A percentile compares a stretch with the other conserved stretches of the same genome.
phyloP scores from a whole-genome alignment of 2,888 invertebrate species.

The Ctena decussata region DNA sequence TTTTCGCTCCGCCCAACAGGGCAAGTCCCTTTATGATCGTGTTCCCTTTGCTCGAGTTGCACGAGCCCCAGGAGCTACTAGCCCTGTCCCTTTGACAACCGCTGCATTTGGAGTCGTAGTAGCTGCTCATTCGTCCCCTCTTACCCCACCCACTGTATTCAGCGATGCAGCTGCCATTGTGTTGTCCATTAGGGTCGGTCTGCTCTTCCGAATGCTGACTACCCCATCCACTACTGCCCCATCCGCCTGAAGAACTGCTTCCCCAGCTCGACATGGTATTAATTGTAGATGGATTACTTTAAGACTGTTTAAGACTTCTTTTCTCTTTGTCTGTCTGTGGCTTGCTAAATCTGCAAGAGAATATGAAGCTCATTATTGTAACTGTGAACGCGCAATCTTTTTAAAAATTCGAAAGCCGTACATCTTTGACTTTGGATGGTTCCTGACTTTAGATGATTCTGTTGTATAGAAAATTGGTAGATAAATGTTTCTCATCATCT shows the following conservation, averaged over 20 bases:
- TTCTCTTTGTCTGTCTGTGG: background rate
- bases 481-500: too few relatives aligned
- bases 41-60: background rate
- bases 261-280: background rate
- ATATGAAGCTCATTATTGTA: background rate
- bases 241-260: background rate
- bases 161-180: constrained; percentile 13
- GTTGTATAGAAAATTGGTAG: too few relatives aligned
- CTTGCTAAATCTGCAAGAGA: background rate
- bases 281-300: too few relatives aligned
- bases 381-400: too few relatives aligned
- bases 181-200: background rate
- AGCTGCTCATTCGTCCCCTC: background rate
- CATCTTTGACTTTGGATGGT: too few relatives aligned
- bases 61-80: background rate
- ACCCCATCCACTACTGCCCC: background rate
- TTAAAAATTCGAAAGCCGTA: too few relatives aligned
- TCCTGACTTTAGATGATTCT: too few relatives aligned
- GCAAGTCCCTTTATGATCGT: background rate
- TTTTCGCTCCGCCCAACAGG: background rate
- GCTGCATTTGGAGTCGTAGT: background rate
- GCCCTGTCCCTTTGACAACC: constrained; percentile 4
- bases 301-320: too few relatives aligned
- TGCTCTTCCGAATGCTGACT: background rate
- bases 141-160: background rate